A percentile compares a stretch with the other conserved stretches of the same genome.
Evolutionary conservation across 2,888 invertebrate species (phyloP).

Genomic region (Erpobdella octoculata): DNA sequence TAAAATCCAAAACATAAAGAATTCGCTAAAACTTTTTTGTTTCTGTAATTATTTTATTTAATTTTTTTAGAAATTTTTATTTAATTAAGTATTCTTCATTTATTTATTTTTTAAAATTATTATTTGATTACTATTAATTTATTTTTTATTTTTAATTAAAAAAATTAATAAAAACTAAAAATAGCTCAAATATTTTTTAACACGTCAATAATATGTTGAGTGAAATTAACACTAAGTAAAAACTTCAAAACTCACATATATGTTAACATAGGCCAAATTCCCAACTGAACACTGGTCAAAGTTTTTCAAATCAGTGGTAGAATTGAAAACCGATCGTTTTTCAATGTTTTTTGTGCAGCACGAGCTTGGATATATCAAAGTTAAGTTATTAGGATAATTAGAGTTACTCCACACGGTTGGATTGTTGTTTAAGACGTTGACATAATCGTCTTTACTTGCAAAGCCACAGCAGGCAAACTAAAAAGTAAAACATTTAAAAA

Average conservation of each 20-base stretch:
- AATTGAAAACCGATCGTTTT: not conserved
- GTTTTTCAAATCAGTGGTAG: not conserved
- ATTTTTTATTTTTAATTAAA: too few relatives aligned
- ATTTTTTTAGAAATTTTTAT: too few relatives aligned
- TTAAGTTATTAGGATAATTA: not conserved
- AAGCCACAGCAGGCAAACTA: constrained; percentile 14
- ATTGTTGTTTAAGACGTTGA: too few relatives aligned
- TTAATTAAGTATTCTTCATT: too few relatives aligned
- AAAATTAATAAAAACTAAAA: too few relatives aligned
- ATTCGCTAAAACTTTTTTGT: too few relatives aligned
- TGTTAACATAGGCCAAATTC: not conserved
- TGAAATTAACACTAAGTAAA: not conserved
- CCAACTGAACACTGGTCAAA: not conserved
- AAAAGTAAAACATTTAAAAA: not conserved
- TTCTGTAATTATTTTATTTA: too few relatives aligned
- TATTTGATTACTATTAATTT: too few relatives aligned
- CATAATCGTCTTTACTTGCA: not conserved
- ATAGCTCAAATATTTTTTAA: too few relatives aligned
- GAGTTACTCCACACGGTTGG: not conserved
- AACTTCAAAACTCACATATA: not conserved
- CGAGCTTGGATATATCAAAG: not conserved
- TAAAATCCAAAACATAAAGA: too few relatives aligned
- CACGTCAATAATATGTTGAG: too few relatives aligned
- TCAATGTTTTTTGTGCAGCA: constrained; percentile 14
- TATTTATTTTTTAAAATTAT: too few relatives aligned